phyloP scores from a whole-genome alignment of 2,888 invertebrate species.

The Bruchidius siliquastri region DNA sequence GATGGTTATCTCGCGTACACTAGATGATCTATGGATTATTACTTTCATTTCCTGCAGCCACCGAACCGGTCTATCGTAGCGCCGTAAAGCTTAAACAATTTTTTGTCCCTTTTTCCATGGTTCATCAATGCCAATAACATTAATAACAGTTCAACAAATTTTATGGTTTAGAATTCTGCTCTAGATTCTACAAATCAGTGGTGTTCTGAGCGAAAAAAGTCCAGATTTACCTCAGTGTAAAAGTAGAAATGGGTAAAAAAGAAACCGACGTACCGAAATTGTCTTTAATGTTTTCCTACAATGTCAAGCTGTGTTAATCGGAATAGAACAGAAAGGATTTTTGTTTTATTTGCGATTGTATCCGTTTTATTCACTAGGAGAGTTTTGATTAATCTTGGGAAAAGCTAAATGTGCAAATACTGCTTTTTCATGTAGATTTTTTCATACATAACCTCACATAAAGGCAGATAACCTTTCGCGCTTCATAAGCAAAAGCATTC shows the following conservation, averaged over 20 bases:
- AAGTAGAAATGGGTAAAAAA: background rate
- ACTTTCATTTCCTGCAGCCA: background rate
- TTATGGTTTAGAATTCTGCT: background rate
- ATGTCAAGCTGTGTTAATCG: background rate
- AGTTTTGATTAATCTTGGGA: too few species aligned
- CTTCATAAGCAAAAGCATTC: too few species aligned
- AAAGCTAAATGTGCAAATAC: too few species aligned
- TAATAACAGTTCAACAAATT: background rate
- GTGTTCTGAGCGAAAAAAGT: background rate
- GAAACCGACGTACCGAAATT: background rate
- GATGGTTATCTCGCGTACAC: background rate
- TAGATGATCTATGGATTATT: background rate
- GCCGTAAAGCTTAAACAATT: background rate
- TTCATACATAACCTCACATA: too few species aligned
- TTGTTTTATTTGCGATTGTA: background rate
- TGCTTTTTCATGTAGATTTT: too few species aligned
- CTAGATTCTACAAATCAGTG: background rate
- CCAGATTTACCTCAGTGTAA: background rate
- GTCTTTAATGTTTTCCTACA: background rate
- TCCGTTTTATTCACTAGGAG: background rate
- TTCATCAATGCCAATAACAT: background rate
- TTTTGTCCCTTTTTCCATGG: background rate
- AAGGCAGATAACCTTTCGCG: too few species aligned
- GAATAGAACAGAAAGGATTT: background rate
- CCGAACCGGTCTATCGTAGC: background rate